Conservation (phyloP, 2,888 invertebrate genomes). For the Lepidocyrtoides sp. region DNA sequence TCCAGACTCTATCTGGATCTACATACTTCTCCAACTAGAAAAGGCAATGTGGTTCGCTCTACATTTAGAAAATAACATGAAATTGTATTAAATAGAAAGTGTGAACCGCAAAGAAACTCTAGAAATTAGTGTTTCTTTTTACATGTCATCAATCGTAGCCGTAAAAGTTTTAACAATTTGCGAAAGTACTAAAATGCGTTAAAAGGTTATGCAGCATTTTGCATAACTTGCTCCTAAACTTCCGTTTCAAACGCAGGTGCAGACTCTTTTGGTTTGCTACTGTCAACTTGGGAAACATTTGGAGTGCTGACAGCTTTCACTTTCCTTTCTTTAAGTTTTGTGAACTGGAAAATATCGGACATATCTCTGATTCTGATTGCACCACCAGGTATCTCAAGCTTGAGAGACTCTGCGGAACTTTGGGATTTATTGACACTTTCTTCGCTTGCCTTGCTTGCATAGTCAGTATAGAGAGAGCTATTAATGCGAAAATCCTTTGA, state of each 20-base stretch:
- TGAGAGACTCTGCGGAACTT: slow-evolving; percentile 65
- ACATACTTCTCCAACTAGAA: too few relatives aligned
- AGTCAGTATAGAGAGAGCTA: slow-evolving; percentile 43
- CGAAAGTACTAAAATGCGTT: too few relatives aligned
- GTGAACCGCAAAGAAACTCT: too few relatives aligned
- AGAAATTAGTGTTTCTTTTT: too few relatives aligned
- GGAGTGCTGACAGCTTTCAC: slow-evolving; percentile 46
- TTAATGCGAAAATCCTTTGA: slow-evolving; percentile 57
- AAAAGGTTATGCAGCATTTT: too few relatives aligned
- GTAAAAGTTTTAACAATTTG: too few relatives aligned
- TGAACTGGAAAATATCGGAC: slow-evolving; percentile 60
- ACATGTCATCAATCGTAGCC: too few relatives aligned
- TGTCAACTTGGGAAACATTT: slow-evolving; percentile 22
- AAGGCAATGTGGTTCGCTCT: too few relatives aligned
- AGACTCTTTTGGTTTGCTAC: slow-evolving; percentile 18
- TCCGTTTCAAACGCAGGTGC: slow-evolving; percentile 59
- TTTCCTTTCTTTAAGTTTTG: slow-evolving; percentile 45
- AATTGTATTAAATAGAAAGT: too few relatives aligned
- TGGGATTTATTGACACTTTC: slow-evolving; percentile 54
- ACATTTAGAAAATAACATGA: too few relatives aligned
- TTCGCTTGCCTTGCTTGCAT: slow-evolving; percentile 7
- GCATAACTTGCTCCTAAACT: slow-evolving; percentile 45
- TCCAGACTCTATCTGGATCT: too few relatives aligned
- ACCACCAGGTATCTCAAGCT: slow-evolving; percentile 63
- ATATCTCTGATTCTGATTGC: slow-evolving; percentile 57